These are phyloP conservation scores for Electrophaes corylata DNA, from an alignment of 2,888 invertebrate species.

Conservation along the genomic window DNA sequence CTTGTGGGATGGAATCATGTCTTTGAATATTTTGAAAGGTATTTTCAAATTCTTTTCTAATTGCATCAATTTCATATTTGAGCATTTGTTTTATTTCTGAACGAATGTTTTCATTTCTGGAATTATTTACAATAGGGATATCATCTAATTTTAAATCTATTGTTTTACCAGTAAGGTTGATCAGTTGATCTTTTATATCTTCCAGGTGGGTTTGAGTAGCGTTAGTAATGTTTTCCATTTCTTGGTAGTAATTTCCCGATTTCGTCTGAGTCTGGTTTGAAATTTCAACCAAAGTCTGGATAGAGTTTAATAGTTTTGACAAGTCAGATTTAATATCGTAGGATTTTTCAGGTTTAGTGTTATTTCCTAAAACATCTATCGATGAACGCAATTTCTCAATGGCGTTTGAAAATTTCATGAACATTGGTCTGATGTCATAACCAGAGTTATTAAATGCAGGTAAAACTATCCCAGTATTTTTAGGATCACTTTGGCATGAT, in stretches of 20 bases:
- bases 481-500: slow-evolving; percentile 27
- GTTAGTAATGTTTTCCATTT: slow-evolving; percentile 22
- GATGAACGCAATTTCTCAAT: slow-evolving; percentile 25
- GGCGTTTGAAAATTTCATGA: slow-evolving; percentile 27
- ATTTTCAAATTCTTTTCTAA: slow-evolving; percentile 29
- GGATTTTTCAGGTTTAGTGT: slow-evolving; percentile 14
- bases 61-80: slow-evolving; percentile 29
- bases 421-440: slow-evolving; percentile 29
- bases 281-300: slow-evolving; percentile 22
- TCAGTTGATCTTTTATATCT: slow-evolving; percentile 20
- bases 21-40: slow-evolving; percentile 15
- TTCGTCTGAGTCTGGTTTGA: slow-evolving; percentile 22
- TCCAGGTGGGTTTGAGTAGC: slow-evolving; percentile 17
- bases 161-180: slow-evolving; percentile 7
- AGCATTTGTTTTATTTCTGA: slow-evolving; percentile 32
- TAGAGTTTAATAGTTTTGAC: slow-evolving; percentile 12
- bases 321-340: slow-evolving; percentile 12
- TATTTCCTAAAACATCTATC: slow-evolving; percentile 20
- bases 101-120: slow-evolving; percentile 19
- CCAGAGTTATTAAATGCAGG: slow-evolving; percentile 16
- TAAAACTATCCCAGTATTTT: slow-evolving; percentile 3
- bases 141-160: not conserved
- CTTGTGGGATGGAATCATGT: slow-evolving; percentile 3
- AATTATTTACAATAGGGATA: not conserved
- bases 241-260: slow-evolving; percentile 12